Percentiles rank a stretch among this genome's conserved stretches.
Evolutionary conservation across 2,888 invertebrate genomes (phyloP).

Genomic region (Vandiemenella viatica): DNA sequence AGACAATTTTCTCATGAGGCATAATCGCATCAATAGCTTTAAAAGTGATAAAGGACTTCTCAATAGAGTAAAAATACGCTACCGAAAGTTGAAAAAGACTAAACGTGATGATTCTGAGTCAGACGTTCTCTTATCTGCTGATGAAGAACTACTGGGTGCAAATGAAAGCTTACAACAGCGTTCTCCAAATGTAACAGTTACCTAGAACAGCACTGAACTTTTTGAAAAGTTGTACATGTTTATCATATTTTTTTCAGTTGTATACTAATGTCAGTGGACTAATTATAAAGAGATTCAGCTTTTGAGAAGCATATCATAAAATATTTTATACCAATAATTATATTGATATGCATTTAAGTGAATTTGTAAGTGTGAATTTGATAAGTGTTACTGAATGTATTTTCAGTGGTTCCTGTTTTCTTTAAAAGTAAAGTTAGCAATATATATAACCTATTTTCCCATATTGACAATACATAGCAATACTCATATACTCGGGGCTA

Average conservation of each 20-base stretch:
- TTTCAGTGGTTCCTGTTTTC: too few species aligned
- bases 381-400: too few species aligned
- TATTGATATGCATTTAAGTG: too few species aligned
- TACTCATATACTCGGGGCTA: conserved; percentile 1
- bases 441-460: neutral
- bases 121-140: conserved; percentile 29
- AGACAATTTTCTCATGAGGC: conserved; percentile 65
- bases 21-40: conserved; percentile 20
- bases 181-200: conserved; percentile 1
- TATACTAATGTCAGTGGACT: neutral
- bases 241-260: neutral
- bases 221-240: neutral
- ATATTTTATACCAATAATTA: too few species aligned
- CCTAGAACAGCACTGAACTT: neutral
- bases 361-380: too few species aligned
- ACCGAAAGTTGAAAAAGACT: conserved; percentile 40
- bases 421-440: neutral
- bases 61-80: conserved; percentile 33
- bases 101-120: conserved; percentile 43
- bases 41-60: conserved; percentile 25
- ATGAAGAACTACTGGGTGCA: conserved; percentile 44
- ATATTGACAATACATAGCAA: conserved; percentile 1
- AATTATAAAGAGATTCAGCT: too few species aligned
- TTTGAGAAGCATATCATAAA: too few species aligned
- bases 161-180: conserved; percentile 13